Percentiles rank a stretch among this genome's conserved stretches.
phyloP scores from a whole-genome alignment of 2,797 vertebrate genomes.

The Falco peregrinus region DNA sequence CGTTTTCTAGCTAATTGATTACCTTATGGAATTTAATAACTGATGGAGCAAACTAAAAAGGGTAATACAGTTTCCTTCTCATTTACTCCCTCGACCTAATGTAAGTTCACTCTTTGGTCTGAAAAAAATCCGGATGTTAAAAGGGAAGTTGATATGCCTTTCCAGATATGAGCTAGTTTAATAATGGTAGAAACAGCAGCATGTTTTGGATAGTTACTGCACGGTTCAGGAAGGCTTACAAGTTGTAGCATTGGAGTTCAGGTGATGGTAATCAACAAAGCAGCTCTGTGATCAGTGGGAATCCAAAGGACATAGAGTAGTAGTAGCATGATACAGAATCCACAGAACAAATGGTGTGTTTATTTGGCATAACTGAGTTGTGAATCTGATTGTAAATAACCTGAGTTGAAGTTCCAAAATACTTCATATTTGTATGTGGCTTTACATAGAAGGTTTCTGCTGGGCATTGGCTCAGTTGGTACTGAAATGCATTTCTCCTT shows the following conservation, averaged over 20 bases:
- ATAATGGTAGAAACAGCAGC: conserved; percentile 27
- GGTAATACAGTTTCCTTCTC: conserved; percentile 83
- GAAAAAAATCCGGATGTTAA: conserved; percentile 80
- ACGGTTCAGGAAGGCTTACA: background rate
- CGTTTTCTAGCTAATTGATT: conserved; percentile 81
- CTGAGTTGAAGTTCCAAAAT: background rate
- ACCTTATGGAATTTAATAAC: conserved; percentile 85
- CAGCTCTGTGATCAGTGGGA: background rate
- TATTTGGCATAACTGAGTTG: background rate
- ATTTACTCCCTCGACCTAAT: conserved; percentile 85
- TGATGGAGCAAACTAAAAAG: conserved; percentile 88
- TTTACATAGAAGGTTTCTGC: background rate
- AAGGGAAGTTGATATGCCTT: conserved; percentile 76
- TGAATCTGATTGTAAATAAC: background rate
- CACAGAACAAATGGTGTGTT: background rate
- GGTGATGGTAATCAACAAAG: background rate
- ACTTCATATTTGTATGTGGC: background rate
- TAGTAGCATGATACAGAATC: background rate
- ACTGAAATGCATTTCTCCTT: conserved; percentile 10
- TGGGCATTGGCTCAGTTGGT: background rate
- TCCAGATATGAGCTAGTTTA: conserved; percentile 71
- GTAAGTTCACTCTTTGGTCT: conserved; percentile 82
- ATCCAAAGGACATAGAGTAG: background rate
- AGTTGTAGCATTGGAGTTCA: background rate
- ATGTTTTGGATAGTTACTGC: background rate